Evolutionary conservation across 1,140 invertebrate genomes (phyloP).

Genomic region (Achatina immaculata): DNA sequence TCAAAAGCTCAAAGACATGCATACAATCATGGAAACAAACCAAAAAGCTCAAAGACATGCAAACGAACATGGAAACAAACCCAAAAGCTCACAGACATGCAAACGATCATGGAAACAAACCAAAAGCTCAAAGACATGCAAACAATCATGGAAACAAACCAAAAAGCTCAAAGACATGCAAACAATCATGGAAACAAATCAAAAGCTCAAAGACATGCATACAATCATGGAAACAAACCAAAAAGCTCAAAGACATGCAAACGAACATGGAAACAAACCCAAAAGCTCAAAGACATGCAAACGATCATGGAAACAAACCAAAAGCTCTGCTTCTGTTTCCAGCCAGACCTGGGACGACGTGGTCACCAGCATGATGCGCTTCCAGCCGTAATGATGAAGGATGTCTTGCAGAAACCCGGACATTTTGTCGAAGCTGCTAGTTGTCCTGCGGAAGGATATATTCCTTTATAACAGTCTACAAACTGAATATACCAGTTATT

Average conservation of each 20-base stretch:
- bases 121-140: no score
- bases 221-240: neutral
- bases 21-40: no score
- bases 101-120: no score
- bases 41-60: no score
- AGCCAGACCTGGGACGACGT: conserved; percentile 48
- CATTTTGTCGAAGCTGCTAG: conserved; percentile 44
- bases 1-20: no score
- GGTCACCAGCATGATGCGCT: conserved; percentile 46
- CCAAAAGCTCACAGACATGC: no score
- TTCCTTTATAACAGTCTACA: neutral
- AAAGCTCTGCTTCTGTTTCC: conserved; percentile 45
- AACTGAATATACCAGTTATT: no score
- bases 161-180: no score
- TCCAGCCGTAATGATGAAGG: conserved; percentile 49
- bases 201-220: neutral
- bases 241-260: neutral
- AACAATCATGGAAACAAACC: no score
- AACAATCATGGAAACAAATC: no score
- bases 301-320: conserved; percentile 39
- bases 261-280: neutral
- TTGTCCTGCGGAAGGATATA: conserved; percentile 35
- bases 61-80: no score
- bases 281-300: neutral
- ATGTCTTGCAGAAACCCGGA: conserved; percentile 43